Evolutionary conservation across 2,888 invertebrate species (phyloP), one percentile per base, ranked within the genome.

Genomic region (Rhaphigaster nebulosa): DNA sequence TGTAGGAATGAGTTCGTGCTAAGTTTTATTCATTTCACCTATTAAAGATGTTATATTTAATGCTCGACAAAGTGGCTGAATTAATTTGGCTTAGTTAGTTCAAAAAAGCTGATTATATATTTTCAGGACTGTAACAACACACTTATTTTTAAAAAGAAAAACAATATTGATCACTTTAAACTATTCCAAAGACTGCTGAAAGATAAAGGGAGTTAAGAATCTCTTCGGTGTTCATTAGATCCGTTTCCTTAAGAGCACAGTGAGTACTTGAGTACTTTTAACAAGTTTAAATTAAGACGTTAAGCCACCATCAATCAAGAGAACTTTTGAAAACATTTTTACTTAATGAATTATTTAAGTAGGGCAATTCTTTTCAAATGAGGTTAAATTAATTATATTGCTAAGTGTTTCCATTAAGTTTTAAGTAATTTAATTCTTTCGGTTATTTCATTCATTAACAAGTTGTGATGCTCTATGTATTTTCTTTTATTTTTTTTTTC

Each of bases 271-370:
- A 65, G 29, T 26, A 76, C 38, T 76, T 38, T 38, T 34, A 76
- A 76, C 70, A 76, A 76, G 70, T 76, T 76, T 76, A 76, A 23
- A 76, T 76, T 76, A 76, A 76, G 70, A 76, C 34, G 34, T 38
- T 76, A 38, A 38, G 38, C 70, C 34, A 38, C 8, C 70, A 76
- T 76, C 70, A 76, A 76, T 76, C 70, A 76, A 38, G 70, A 10
- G 1, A 76, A 76, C 34, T 76, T 76, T 76, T 38, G 38, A 76
- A 76, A 76, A 38, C 70, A 76, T 76, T 76, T 76, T 76, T 76
- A 76, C 70, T 38, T 76, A 76, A 76, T 38, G 70, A 76, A 76
- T 76, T 76, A 38, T 12, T 38, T 23, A 76, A 76, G 20, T 76
- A 38, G 70, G 70, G 34, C 70, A 38, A 76, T 76, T 38, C 70